Conservation (phyloP, 2,797 vertebrate species). For the Calcarius lapponicus region DNA sequence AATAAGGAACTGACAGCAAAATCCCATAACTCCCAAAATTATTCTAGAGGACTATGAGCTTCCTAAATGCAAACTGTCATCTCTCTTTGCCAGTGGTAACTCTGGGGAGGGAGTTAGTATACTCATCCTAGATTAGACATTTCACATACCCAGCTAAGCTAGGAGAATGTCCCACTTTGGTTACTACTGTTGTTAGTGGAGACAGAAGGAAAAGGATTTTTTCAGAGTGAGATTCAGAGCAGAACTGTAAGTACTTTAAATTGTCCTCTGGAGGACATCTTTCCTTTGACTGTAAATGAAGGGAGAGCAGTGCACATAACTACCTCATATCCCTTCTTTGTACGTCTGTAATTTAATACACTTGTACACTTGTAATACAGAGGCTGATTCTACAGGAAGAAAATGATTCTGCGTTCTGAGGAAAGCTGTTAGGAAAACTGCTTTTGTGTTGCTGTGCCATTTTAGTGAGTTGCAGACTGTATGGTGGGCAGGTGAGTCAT, state of each 20-base stretch:
- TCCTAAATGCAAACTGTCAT: neutral
- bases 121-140: neutral
- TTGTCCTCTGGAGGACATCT: slow-evolving; percentile 25
- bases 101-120: neutral
- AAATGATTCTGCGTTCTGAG: neutral
- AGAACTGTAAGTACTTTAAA: neutral
- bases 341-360: neutral
- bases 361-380: too few species aligned
- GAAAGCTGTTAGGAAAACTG: slow-evolving; percentile 21
- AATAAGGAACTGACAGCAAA: neutral
- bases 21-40: neutral
- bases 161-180: neutral
- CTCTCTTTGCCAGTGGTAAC: neutral
- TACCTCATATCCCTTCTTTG: neutral
- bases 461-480: neutral
- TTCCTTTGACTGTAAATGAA: neutral
- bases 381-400: neutral
- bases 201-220: neutral
- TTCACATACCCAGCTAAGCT: neutral
- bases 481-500: neutral
- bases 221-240: neutral
- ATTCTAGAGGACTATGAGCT: neutral
- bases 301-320: neutral
- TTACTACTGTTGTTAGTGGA: neutral
- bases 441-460: neutral